phyloP scores from a whole-genome alignment of 2,113 vertebrate genomes.

The Chionis minor region DNA sequence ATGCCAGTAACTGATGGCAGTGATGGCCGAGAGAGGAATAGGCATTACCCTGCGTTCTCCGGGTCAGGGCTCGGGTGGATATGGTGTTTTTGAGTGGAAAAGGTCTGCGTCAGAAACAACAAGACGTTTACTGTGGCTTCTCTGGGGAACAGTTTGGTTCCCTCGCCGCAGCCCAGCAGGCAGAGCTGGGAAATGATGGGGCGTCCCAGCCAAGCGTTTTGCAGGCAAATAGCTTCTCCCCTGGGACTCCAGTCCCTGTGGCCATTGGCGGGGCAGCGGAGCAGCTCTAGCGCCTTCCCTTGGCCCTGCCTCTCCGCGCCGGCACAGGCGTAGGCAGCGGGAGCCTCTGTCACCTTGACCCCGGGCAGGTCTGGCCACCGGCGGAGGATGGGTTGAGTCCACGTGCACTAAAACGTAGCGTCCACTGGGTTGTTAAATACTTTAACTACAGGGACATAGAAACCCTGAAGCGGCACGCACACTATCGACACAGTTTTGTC shows the following conservation, averaged over 20 bases:
- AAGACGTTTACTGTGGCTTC: fast-evolving
- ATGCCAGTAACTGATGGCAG: fast-evolving
- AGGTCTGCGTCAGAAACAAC: neutral
- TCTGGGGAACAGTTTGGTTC: neutral
- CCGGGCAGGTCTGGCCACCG: neutral
- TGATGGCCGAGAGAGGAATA: too few species aligned
- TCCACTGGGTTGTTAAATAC: neutral
- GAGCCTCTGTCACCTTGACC: neutral
- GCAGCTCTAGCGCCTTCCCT: neutral
- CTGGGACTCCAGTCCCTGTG: neutral
- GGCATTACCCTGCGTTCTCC: too few species aligned
- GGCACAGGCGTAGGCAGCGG: fast-evolving
- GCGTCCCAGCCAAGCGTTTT: neutral
- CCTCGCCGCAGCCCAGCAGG: fast-evolving
- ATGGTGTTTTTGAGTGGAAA: neutral
- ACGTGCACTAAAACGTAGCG: neutral
- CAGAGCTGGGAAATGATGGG: neutral
- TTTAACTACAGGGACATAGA: neutral
- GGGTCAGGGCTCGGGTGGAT: neutral
- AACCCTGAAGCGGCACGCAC: neutral
- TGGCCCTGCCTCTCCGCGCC: neutral
- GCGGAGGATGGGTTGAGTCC: neutral
- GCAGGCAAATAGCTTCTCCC: too few species aligned
- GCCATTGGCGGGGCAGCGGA: neutral
- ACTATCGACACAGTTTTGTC: neutral